These are phyloP conservation scores for Cyclargus thomasi DNA, from an alignment of 1,140 invertebrate genomes.

Conservation along the genomic window DNA sequence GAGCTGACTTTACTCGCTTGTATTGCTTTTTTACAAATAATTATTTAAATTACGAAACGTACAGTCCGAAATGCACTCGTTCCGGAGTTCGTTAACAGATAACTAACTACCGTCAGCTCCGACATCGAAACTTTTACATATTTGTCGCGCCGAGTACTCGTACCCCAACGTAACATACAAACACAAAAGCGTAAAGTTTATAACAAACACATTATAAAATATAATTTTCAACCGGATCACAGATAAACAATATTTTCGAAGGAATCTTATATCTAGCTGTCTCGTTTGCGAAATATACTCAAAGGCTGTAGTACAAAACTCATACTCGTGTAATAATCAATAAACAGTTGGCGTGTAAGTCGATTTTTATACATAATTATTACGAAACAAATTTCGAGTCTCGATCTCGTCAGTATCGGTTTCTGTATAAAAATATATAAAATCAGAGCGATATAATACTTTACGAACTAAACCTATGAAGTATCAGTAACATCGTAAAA, in stretches of 20 bases:
- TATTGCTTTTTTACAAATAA: not conserved
- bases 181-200: not conserved
- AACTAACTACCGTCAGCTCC: not conserved
- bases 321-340: not conserved
- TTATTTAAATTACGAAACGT: too few species aligned
- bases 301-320: not conserved
- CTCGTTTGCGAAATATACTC: not conserved
- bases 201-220: constrained; percentile 1
- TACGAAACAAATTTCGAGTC: not conserved
- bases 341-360: not conserved
- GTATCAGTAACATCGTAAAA: constrained; percentile 15
- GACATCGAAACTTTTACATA: not conserved
- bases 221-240: constrained; percentile 6
- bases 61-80: not conserved
- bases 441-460: constrained; percentile 10
- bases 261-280: constrained; percentile 1
- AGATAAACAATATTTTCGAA: constrained; percentile 8
- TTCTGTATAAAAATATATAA: constrained; percentile 12
- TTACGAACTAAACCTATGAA: constrained; percentile 14
- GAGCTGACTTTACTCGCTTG: not conserved
- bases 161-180: not conserved
- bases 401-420: not conserved
- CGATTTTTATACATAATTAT: not conserved
- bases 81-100: not conserved
- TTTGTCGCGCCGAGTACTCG: not conserved